Percentiles rank a stretch among this genome's conserved stretches.
phyloP scores from a whole-genome alignment of 2,797 vertebrate species.

The Poecilia velifera region DNA sequence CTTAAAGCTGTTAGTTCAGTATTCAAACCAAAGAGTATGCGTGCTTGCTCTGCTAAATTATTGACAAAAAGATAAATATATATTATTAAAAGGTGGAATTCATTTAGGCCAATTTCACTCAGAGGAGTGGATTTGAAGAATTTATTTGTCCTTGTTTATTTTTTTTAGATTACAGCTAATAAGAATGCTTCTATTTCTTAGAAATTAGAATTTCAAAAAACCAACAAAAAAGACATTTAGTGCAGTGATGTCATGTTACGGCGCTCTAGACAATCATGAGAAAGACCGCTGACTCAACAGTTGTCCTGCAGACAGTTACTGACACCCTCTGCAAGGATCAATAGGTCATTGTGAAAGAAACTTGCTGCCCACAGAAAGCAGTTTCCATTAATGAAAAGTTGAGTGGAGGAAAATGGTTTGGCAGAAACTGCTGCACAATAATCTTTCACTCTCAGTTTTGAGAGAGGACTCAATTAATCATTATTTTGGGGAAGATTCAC shows the following conservation, averaged over 20 bases:
- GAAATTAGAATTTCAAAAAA: not conserved
- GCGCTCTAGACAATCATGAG: not conserved
- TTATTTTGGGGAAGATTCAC: not conserved
- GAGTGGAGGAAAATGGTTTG: not conserved
- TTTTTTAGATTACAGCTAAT: not conserved
- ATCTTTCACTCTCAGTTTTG: not conserved
- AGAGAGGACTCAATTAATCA: not conserved
- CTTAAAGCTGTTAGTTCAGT: constrained; percentile 3
- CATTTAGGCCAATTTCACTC: not conserved
- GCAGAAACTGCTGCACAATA: not conserved
- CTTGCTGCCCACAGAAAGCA: not conserved
- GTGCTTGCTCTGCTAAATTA: not conserved
- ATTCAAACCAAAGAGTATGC: constrained; percentile 4
- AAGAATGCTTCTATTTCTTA: not conserved
- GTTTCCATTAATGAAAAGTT: not conserved
- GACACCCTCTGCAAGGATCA: not conserved
- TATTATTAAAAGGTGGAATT: not conserved
- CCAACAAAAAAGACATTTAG: not conserved
- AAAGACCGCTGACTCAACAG: not conserved
- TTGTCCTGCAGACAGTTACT: not conserved
- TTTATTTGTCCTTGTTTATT: not conserved
- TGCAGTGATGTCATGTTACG: not conserved
- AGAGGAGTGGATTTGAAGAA: not conserved
- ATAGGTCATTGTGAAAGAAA: not conserved
- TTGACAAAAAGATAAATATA: not conserved